Evolutionary conservation across 2,113 vertebrate species (phyloP).

Genomic region (Oostethus manadensis): DNA sequence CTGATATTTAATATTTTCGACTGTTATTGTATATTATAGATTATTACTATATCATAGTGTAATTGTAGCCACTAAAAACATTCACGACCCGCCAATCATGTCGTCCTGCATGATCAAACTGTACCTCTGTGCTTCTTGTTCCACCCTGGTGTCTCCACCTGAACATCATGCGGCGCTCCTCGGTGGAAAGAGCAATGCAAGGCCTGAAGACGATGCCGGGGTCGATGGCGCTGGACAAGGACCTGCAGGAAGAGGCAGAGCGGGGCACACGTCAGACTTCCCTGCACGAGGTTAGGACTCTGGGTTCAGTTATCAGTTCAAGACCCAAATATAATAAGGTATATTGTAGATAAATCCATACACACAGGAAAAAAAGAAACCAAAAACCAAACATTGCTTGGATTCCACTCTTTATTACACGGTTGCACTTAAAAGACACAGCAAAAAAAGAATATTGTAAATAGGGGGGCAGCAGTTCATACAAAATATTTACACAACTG

Average conservation of each 20-base stretch:
- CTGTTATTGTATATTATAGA: too few relatives aligned
- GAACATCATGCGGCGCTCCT: conserved; percentile 45
- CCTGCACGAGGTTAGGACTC: too few relatives aligned
- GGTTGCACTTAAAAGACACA: conserved; percentile 67
- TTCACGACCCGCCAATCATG: too few relatives aligned
- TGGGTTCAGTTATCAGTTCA: background rate
- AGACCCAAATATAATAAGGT: too few relatives aligned
- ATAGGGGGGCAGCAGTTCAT: conserved; percentile 50
- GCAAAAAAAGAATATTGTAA: conserved; percentile 49
- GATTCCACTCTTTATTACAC: conserved; percentile 75
- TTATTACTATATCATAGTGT: too few relatives aligned
- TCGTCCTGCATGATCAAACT: background rate
- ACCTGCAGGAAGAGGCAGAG: conserved; percentile 46
- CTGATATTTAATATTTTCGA: too few relatives aligned
- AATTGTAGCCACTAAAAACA: too few relatives aligned
- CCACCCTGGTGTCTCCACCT: conserved; percentile 13
- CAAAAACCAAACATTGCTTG: conserved; percentile 15
- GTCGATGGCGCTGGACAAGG: conserved; percentile 51
- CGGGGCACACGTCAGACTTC: conserved; percentile 25
- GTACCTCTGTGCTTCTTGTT: conserved; percentile 24
- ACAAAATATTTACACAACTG: conserved; percentile 77
- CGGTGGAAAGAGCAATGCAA: conserved; percentile 47
- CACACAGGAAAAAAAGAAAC: background rate
- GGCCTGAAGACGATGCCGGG: conserved; percentile 51
- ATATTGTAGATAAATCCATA: too few relatives aligned